A percentile compares a stretch with the other conserved stretches of the same genome.
These are phyloP conservation scores for Entelurus aequoreus DNA, from an alignment of 2,113 vertebrate species.

Conservation along the genomic window DNA sequence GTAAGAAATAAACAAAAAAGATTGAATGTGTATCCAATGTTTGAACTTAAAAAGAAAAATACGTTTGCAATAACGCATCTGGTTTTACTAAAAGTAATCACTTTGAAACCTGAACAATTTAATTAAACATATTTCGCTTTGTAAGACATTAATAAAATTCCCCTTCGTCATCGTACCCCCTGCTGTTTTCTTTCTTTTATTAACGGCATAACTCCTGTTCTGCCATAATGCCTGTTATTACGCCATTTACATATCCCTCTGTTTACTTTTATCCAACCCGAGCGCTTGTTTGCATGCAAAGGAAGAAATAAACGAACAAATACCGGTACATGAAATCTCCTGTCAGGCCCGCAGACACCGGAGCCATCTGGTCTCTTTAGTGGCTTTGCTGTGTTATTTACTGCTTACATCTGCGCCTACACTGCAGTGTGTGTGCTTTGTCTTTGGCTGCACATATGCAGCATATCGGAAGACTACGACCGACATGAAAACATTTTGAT, in stretches of 20 bases:
- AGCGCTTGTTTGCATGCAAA: not conserved
- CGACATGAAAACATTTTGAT: too few species aligned
- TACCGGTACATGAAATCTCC: constrained; percentile 11
- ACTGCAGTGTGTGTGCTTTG: constrained; percentile 12
- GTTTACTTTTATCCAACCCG: constrained; percentile 1
- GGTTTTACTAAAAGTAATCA: not conserved
- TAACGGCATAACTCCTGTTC: not conserved
- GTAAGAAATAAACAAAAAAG: too few species aligned
- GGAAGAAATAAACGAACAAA: not conserved
- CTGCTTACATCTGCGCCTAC: not conserved
- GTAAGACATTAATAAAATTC: constrained; percentile 9
- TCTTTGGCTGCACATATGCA: not conserved
- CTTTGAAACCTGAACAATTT: constrained; percentile 12
- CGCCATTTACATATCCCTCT: constrained; percentile 2
- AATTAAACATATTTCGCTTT: constrained; percentile 6
- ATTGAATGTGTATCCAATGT: not conserved
- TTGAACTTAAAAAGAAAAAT: not conserved
- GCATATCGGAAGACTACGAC: not conserved
- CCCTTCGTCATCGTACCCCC: not conserved
- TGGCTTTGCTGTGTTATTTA: constrained; percentile 4
- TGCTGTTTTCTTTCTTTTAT: not conserved
- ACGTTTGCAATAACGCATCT: not conserved
- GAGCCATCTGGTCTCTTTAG: constrained; percentile 27
- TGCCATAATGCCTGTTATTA: constrained; percentile 2
- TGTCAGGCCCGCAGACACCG: constrained; percentile 26